Evolutionary conservation across 1,140 invertebrate species (phyloP).

Genomic region (Colletes gigas): DNA sequence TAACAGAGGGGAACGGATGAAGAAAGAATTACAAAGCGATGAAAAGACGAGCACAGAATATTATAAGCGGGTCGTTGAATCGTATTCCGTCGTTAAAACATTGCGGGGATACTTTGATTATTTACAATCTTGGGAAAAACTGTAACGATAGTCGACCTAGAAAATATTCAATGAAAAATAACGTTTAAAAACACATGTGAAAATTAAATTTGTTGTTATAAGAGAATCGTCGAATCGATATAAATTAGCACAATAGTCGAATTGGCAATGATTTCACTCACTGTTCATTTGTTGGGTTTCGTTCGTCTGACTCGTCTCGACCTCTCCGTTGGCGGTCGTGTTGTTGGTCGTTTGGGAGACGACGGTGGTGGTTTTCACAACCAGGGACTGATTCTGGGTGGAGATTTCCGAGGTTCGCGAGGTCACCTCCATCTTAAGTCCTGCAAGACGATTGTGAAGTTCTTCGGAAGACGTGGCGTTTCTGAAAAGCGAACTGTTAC

Average conservation of each 20-base stretch:
- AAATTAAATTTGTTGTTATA: background rate
- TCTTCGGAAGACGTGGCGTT: constrained; percentile 79
- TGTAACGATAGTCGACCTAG: constrained; percentile 29
- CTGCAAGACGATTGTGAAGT: constrained; percentile 77
- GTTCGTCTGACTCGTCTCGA: constrained; percentile 75
- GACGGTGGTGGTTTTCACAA: constrained; percentile 79
- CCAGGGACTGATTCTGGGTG: constrained; percentile 78
- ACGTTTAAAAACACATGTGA: background rate
- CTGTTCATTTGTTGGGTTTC: constrained; percentile 78
- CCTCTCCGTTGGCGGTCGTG: constrained; percentile 77
- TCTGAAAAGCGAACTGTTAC: constrained; percentile 81
- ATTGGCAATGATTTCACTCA: constrained; percentile 66
- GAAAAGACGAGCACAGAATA: constrained; percentile 32
- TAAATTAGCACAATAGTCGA: background rate
- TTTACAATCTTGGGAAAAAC: constrained; percentile 34
- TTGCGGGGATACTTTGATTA: constrained; percentile 19
- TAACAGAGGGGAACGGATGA: constrained; percentile 21
- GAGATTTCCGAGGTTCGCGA: constrained; percentile 79
- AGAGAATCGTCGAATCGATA: background rate
- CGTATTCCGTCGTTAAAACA: constrained; percentile 7
- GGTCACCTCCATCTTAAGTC: constrained; percentile 80
- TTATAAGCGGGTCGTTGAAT: constrained; percentile 7
- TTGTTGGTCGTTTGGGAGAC: constrained; percentile 78
- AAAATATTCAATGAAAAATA: constrained; percentile 37
- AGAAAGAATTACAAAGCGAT: constrained; percentile 32